phyloP scores from a whole-genome alignment of 2,888 invertebrate genomes.

The Chalcosyrphus nemorum region DNA sequence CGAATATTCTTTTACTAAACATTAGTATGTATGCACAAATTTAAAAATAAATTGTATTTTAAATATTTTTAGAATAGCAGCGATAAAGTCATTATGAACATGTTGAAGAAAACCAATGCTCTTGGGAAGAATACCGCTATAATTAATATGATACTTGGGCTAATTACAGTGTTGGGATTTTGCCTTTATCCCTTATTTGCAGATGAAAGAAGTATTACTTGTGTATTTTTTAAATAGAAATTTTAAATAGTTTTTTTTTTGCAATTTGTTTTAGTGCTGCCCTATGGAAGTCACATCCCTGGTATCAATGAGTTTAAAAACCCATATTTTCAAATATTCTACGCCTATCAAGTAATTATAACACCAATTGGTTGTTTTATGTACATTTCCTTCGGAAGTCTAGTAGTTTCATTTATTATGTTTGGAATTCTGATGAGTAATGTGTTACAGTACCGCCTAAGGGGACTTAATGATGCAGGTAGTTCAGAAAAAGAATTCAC shows the following conservation, averaged over 20 bases:
- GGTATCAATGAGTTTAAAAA: constrained; percentile 75
- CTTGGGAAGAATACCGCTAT: constrained; percentile 72
- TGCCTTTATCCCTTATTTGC: constrained; percentile 69
- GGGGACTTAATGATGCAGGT: constrained; percentile 58
- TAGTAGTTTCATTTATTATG: constrained; percentile 77
- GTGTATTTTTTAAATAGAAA: neutral
- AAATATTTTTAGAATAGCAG: constrained; percentile 25
- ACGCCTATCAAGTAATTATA: constrained; percentile 76
- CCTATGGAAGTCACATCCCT: constrained; percentile 77
- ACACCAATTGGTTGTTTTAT: constrained; percentile 79
- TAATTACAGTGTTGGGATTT: constrained; percentile 69
- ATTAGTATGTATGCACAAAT: too few species aligned
- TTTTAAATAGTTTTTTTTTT: neutral
- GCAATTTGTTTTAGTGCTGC: constrained; percentile 74
- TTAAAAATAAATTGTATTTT: too few species aligned
- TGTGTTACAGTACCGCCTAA: constrained; percentile 76
- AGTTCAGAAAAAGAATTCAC: constrained; percentile 52
- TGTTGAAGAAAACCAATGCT: constrained; percentile 74
- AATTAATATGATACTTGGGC: constrained; percentile 68
- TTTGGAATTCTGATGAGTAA: constrained; percentile 77
- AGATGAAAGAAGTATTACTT: constrained; percentile 57
- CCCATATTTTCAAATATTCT: constrained; percentile 77
- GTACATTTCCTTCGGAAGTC: constrained; percentile 78
- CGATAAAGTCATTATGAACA: constrained; percentile 39
- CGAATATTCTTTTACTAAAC: too few species aligned